Base-by-base conservation (phyloP, 2,888 invertebrate species). In the Zootermopsis nevadensis region DNA sequence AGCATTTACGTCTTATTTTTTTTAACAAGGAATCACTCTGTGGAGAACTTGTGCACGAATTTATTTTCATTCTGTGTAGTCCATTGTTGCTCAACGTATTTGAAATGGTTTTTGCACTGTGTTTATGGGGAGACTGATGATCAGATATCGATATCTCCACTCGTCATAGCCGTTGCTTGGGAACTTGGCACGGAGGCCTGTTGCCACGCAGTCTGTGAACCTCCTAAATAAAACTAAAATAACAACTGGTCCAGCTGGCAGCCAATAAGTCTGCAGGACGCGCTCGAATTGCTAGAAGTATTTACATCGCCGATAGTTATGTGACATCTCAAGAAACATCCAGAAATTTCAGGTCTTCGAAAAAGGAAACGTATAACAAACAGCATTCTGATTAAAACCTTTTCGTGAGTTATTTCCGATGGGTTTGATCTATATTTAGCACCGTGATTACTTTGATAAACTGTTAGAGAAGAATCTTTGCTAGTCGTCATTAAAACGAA, bases 141-240 rank as follows among this genome's bases (percentile, higher is more conserved):
- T 79, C 79, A 66, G 38, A 66, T 79, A 38, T 79, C 79, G 24
- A 38, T 42, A 42, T 74, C 74, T n/a, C 74, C 74, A 4, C 35
- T n/a, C 35, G 74, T 38, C 35, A 38, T 38, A 74, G 74, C 74
- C 42, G 38, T 74, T 74, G 74, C 38, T 38, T 79, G 66, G 66
- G 79, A 79, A 79, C 60, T 66, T 66, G 79, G 60, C 66, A 79
- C 19, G 35, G 79, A 60, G 33, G n/a, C 66, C 35, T 79, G 79
- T 79, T 79, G 79, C 79, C 79, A 79, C 66, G 79, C 79, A 35
- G 79, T 79, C 79, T 79, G 79, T 66, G 35, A 33, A 38, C 42
- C 74, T 42, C 33, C 35, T 10, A 74, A 74, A 74, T 74, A 74
- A 74, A 74, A 74, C 35, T 1, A 74, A 74, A 19, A 22, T 8